Evolutionary conservation across 2,888 invertebrate genomes (phyloP).

Genomic region (Andrena marginata): DNA sequence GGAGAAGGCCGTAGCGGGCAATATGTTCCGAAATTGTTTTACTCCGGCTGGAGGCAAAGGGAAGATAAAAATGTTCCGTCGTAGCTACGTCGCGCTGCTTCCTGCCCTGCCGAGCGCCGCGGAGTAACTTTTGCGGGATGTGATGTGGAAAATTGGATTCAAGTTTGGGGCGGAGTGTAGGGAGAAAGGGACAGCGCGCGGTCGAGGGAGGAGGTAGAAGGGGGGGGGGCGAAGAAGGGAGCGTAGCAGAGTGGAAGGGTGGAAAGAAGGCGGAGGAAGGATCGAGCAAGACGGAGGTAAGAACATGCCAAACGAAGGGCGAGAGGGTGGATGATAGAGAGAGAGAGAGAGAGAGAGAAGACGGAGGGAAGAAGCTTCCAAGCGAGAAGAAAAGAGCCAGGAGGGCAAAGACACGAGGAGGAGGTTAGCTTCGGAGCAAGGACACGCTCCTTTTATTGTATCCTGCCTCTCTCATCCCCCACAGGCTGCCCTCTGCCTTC

Average conservation of each 20-base stretch:
- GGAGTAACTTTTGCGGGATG: conserved; percentile 82
- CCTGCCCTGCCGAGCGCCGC: conserved; percentile 68
- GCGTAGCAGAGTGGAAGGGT: not conserved
- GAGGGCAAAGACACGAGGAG: conserved; percentile 53
- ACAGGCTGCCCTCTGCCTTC: not conserved
- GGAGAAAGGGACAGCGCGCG: conserved; percentile 51
- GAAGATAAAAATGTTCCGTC: conserved; percentile 76
- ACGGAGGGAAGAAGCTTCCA: conserved; percentile 8
- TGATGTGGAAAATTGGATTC: conserved; percentile 83
- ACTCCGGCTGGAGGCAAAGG: conserved; percentile 72
- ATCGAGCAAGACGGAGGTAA: not conserved
- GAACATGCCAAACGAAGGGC: conserved; percentile 10
- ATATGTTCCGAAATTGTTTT: conserved; percentile 82
- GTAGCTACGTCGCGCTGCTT: conserved; percentile 70
- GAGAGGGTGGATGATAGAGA: not conserved
- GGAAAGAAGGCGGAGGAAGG: conserved; percentile 10
- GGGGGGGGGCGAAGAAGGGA: conserved; percentile 8
- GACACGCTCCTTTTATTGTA: conserved; percentile 67
- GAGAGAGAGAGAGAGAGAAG: conserved; percentile 1
- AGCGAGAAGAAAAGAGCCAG: conserved; percentile 32
- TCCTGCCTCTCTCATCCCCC: conserved; percentile 31
- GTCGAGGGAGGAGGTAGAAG: conserved; percentile 1
- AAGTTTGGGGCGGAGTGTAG: conserved; percentile 76
- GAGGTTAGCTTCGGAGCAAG: conserved; percentile 64
- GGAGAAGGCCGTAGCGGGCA: conserved; percentile 70